Base-by-base conservation (phyloP, 2,888 invertebrate genomes). In the Uropetala carovei region DNA sequence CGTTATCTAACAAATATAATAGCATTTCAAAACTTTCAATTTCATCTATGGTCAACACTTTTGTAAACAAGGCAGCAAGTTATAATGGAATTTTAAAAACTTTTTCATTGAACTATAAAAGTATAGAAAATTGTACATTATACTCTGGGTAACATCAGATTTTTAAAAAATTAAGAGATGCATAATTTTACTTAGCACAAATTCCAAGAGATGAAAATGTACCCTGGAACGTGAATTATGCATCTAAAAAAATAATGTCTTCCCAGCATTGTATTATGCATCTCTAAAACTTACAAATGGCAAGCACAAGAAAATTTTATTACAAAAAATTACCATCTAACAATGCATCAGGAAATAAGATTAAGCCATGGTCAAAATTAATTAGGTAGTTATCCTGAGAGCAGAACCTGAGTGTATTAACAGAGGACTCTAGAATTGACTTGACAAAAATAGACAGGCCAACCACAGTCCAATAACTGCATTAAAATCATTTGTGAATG, bases 371-470 rank as follows among this genome's bases (percentile, higher is more conserved):
- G 89, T 89, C 89, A 89, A 89, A 82, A 89, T 89, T 89, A 89
- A 89, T 89, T 64, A 89, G 59, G 89, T 64, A 60, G 89, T 64
- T 89, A 89, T 89, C 89, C 89, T 89, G 89, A 89, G 89, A 89
- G 89, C 89, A 89, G 60, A 89, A 89, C 89, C 89, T 89, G 89
- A 89, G 89, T 89, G 89, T 89, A 89, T 64, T 89, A 89, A 89
- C 89, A 56, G 64, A 89, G 89, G 89, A 89, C 89, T 64, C 43
- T 64, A 89, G 43, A 43, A 89, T 89, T 89, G 89, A 89, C 89
- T 89, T 89, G 89, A 89, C 89, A 64, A 64, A 64, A 89, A 89
- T 59, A 89, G 64, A 89, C 89, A 89, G 89, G 89, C 89, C 89
- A 89, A 89, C 43, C 30, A n/a, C n/a, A 64, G 89, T 89, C 89